Evolutionary conservation across 2,797 vertebrate genomes (phyloP).

Genomic region (Uromys caudimaculatus): DNA sequence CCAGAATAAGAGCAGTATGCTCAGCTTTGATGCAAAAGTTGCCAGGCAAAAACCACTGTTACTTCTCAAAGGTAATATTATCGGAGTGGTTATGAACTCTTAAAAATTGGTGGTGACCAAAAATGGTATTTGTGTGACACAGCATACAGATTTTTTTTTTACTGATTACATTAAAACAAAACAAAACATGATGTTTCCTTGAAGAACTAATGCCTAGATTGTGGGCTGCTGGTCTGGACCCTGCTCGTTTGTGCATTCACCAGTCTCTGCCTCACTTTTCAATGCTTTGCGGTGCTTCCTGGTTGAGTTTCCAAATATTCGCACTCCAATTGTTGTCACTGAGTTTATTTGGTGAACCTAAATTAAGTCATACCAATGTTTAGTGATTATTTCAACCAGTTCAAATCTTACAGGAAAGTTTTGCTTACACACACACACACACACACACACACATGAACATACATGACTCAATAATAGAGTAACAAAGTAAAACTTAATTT

Average conservation of each 20-base stretch:
- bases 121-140: neutral
- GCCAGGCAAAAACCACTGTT: conserved; percentile 43
- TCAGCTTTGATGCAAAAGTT: conserved; percentile 74
- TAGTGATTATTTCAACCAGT: conserved; percentile 8
- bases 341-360: conserved; percentile 43
- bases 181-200: neutral
- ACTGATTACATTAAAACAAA: conserved; percentile 33
- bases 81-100: conserved; percentile 39
- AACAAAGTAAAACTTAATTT: neutral
- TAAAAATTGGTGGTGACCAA: conserved; percentile 29
- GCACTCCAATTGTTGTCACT: neutral
- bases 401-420: neutral
- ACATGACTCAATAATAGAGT: neutral
- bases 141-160: neutral
- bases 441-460: neutral
- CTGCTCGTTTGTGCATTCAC: neutral
- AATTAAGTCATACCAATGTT: conserved; percentile 21
- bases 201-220: neutral
- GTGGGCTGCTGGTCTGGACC: neutral
- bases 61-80: conserved; percentile 75
- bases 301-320: conserved; percentile 44
- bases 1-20: conserved; percentile 66
- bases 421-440: neutral
- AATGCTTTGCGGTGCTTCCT: neutral
- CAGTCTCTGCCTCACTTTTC: neutral